Percentiles rank a stretch among this genome's conserved stretches.
Evolutionary conservation across 2,113 vertebrate genomes (phyloP).

Genomic region (Pangasianodon gigas): DNA sequence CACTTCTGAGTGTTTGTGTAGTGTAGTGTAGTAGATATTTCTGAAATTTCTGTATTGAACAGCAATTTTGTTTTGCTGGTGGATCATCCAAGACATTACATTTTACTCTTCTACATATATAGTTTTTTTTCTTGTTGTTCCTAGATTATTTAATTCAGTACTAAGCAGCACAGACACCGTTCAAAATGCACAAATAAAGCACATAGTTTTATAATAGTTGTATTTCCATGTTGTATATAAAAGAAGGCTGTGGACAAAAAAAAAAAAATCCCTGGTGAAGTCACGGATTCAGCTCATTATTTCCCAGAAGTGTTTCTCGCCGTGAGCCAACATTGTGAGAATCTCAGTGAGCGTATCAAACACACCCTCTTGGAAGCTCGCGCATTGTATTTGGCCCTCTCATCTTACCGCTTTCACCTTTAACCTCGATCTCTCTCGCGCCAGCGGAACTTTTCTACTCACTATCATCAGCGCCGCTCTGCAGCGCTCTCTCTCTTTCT

Average conservation of each 20-base stretch:
- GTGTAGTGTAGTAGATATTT: neutral
- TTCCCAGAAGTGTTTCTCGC: conserved; percentile 9
- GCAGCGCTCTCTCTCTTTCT: neutral
- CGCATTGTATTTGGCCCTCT: neutral
- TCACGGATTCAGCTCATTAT: neutral
- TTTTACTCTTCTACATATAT: neutral
- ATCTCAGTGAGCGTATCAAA: neutral
- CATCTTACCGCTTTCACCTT: conserved; percentile 1
- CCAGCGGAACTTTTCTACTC: neutral
- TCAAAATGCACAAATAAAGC: neutral
- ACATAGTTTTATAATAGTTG: neutral
- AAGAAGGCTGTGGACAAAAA: neutral
- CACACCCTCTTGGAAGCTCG: conserved; percentile 4
- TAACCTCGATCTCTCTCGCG: neutral
- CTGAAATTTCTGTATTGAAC: no score
- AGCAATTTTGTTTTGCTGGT: neutral
- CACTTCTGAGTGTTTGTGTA: neutral
- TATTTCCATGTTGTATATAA: neutral
- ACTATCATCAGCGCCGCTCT: neutral
- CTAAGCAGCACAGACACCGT: neutral
- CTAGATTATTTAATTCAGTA: neutral
- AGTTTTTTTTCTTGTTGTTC: neutral
- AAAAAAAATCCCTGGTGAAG: neutral
- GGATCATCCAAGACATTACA: neutral
- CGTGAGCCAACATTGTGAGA: neutral